phyloP scores from a whole-genome alignment of 2,888 invertebrate genomes.

The Erebia epiphron region DNA sequence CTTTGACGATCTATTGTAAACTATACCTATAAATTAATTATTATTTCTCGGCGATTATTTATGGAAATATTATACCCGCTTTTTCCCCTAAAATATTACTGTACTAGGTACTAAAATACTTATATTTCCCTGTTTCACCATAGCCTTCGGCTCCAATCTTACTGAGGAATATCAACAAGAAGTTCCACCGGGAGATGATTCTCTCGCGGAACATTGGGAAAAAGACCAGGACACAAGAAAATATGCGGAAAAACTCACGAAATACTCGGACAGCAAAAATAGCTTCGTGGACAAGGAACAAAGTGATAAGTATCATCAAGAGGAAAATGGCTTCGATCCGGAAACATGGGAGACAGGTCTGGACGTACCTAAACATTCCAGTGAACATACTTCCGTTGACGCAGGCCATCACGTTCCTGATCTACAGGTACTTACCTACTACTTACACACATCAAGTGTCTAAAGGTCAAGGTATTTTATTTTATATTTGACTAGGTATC shows the following conservation, averaged over 20 bases:
- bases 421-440: neutral
- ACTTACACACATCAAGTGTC: no score
- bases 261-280: slow-evolving; percentile 43
- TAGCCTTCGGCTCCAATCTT: slow-evolving; percentile 48
- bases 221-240: slow-evolving; percentile 54
- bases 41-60: no score
- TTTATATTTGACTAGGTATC: no score
- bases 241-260: slow-evolving; percentile 58
- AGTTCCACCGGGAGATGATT: slow-evolving; percentile 37
- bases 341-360: neutral
- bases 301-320: neutral
- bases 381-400: neutral
- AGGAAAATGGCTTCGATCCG: neutral
- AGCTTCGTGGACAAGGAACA: slow-evolving; percentile 8
- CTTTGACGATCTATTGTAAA: no score
- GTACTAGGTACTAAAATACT: no score
- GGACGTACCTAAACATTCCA: neutral
- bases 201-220: slow-evolving; percentile 53
- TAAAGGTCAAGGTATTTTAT: no score
- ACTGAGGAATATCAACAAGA: slow-evolving; percentile 41
- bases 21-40: no score
- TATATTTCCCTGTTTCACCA: neutral
- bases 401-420: neutral
- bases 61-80: no score
- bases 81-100: no score